These are phyloP conservation scores for Umimayanthus kanabou DNA, from an alignment of 92 coral and sea anemone genomes.

Conservation along the genomic window DNA sequence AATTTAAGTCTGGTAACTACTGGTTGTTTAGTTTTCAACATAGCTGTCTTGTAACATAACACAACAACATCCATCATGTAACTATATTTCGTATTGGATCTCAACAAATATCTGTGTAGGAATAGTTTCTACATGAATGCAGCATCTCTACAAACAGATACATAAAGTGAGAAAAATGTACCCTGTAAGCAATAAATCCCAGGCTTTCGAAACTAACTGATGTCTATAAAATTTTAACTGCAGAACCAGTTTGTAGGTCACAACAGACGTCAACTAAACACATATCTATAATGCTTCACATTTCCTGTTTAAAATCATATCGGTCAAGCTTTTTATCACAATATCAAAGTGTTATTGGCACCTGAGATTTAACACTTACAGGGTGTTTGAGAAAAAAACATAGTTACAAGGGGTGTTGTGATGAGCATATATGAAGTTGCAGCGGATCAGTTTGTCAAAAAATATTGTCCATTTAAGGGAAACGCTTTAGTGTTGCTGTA, in stretches of 20 bases:
- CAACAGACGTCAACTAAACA: no score
- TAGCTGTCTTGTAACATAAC: neutral
- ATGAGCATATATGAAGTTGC: neutral
- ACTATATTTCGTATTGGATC: neutral
- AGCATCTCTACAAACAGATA: neutral
- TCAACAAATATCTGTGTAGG: neutral
- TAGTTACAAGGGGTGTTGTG: neutral
- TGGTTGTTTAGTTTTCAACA: neutral
- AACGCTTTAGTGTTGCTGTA: neutral
- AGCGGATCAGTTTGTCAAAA: neutral
- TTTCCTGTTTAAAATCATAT: no score
- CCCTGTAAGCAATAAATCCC: neutral
- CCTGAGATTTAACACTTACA: no score
- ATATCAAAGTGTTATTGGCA: no score
- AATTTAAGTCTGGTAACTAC: neutral
- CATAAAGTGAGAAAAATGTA: neutral
- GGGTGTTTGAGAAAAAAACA: neutral
- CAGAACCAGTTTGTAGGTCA: no score
- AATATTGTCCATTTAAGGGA: neutral
- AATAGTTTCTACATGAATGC: neutral
- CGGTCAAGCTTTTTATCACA: no score
- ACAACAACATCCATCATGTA: neutral
- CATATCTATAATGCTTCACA: no score
- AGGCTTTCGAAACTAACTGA: neutral
- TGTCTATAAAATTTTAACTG: neutral